Base-by-base conservation (phyloP, 2,113 vertebrate species). In the Oryzias celebensis region DNA sequence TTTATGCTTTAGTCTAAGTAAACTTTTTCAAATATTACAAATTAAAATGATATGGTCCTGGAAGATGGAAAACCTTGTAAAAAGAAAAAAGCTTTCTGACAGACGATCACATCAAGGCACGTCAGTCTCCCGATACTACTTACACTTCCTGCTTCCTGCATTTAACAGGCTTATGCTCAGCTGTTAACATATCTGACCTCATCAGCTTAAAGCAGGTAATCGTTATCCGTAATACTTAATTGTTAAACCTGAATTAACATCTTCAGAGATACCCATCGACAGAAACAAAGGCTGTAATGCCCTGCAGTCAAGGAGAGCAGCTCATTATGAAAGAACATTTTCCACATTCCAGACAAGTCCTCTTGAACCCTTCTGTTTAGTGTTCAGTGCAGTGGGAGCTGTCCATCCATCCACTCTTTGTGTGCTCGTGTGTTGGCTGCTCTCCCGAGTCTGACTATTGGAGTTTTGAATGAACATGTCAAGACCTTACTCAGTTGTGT, bases 261-360 rank as follows among this genome's bases (percentile, higher is more conserved):
- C 16, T 15, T 46, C 14, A 43, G 22, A 56, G 28, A 44, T 23
- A 31, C 46, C 52, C 54, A 47, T 31, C 2, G 56, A 24, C 44
- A 73, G 42, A 80, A 52, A 64, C 0, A 20, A 20, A 65, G 52
- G 61, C 12, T 82, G 75, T 77, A 78, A 58, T 69, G 75, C 60
- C 81, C 83, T 75, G 56, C 52, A 63, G 84, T 62, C 56, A 62
- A 59, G 52, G 54, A 52, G 68, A 73, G 74, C 58, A 77, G 60
- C 77, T 81, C 76, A 62, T 83, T 81, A 75, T 80, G 73, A 82
- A 83, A 77, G 65, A 77, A 65, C 79, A 77, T 85, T 85, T 87
- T 88, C 76, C 22, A 57, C 83, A 88, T 89, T 87, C 83, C 83
- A 68, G 61, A 18, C 56, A 15, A 71, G 85, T 87, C 84, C 85